A percentile compares a stretch with the other conserved stretches of the same genome.
phyloP scores from a whole-genome alignment of 2,113 vertebrate genomes.

The Sylvilagus bachmani region DNA sequence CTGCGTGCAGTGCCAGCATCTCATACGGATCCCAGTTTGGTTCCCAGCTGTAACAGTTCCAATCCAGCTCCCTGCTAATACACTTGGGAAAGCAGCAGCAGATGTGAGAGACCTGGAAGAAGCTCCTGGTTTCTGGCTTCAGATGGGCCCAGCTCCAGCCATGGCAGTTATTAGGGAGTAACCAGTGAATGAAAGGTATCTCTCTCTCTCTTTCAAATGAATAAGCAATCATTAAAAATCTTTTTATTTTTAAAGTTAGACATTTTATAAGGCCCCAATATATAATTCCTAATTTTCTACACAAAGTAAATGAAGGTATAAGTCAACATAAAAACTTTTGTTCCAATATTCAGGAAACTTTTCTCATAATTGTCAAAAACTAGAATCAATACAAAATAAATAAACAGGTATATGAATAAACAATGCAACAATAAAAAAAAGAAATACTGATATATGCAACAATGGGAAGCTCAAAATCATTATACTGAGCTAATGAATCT shows the following conservation, averaged over 20 bases:
- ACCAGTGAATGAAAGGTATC: no score
- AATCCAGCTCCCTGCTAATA: no score
- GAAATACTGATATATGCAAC: not conserved
- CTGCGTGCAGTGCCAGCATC: no score
- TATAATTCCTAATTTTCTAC: not conserved
- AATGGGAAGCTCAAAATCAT: not conserved
- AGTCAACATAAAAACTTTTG: not conserved
- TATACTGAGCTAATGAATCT: not conserved
- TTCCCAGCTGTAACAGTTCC: no score
- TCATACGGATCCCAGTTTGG: no score
- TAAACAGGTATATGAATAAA: not conserved
- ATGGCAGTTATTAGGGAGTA: no score
- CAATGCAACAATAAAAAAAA: not conserved
- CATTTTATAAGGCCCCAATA: not conserved
- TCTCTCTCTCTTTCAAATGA: no score
- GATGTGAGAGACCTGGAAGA: no score
- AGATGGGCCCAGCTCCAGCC: no score
- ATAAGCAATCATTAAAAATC: no score
- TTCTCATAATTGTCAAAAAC: not conserved
- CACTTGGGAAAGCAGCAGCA: no score
- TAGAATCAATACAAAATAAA: not conserved
- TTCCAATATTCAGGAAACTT: not conserved
- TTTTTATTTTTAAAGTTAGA: not conserved
- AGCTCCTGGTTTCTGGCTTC: no score
- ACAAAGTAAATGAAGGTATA: not conserved